Conservation (phyloP, 2,113 vertebrate species). For the Bos indicus region DNA sequence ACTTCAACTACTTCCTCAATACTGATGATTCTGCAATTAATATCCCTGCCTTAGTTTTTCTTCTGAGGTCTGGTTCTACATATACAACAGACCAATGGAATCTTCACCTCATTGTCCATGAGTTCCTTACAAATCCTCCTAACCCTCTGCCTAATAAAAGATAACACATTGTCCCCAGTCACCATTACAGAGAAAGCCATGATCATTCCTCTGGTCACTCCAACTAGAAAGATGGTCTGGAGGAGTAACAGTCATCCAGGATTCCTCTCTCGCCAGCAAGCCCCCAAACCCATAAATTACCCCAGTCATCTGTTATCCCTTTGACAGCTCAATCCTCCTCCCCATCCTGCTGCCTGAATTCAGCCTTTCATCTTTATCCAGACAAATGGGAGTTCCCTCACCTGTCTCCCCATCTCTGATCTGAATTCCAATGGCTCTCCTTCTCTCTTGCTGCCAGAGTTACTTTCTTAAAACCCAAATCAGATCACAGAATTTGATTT, state of each 20-base stretch:
- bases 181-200: not conserved
- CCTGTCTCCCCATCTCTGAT: not conserved
- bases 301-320: not conserved
- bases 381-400: not conserved
- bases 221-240: not conserved
- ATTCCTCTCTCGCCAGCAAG: not conserved
- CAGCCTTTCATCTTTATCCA: not conserved
- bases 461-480: not conserved
- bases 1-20: not conserved
- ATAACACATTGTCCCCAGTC: not conserved
- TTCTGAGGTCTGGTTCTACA: not conserved
- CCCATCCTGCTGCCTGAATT: not conserved
- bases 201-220: not conserved
- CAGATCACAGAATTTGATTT: not conserved
- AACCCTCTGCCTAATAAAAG: fast-evolving
- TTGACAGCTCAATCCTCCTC: not conserved
- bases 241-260: not conserved
- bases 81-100: not conserved
- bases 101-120: not conserved
- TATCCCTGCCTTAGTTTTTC: not conserved
- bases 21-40: no score
- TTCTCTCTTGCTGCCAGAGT: not conserved
- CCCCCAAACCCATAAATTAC: not conserved
- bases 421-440: not conserved
- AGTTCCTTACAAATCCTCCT: not conserved